Percentiles rank a stretch among this genome's conserved stretches.
Conservation (phyloP, 2,888 invertebrate genomes). For the Prostheceraeus crozeri region DNA sequence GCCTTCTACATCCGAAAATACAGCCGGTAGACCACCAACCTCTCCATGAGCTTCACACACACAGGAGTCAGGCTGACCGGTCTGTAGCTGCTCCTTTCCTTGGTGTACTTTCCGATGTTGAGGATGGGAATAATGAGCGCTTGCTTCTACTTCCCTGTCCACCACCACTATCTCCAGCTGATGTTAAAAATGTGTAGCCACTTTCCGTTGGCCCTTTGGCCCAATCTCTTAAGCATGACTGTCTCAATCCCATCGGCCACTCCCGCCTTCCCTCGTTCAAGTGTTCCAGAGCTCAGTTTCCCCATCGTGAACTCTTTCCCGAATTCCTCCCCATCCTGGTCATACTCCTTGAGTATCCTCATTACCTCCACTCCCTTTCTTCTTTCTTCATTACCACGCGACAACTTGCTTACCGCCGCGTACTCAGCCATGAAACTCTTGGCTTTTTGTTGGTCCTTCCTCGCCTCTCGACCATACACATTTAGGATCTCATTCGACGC, state of each 20-base stretch:
- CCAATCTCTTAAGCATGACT: background rate
- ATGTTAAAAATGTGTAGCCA: conserved; percentile 19
- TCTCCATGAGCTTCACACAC: background rate
- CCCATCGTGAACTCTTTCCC: background rate
- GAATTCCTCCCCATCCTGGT: no score
- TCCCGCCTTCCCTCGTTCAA: background rate
- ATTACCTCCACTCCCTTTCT: no score
- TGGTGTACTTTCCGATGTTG: background rate
- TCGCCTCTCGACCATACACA: background rate
- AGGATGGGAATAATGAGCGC: conserved; percentile 6
- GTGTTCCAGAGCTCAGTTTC: background rate
- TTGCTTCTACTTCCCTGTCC: conserved; percentile 14
- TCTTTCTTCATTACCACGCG: background rate
- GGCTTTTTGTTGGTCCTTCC: background rate
- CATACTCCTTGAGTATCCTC: background rate
- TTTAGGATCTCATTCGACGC: background rate
- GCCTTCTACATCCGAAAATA: no score
- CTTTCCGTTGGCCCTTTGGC: background rate
- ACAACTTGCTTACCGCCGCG: background rate
- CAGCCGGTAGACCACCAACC: no score
- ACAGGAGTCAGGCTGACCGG: conserved; percentile 1
- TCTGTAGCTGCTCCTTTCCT: conserved; percentile 15
- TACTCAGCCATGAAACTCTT: no score
- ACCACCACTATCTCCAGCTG: conserved; percentile 1
- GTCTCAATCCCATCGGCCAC: background rate